These are phyloP conservation scores for Rhynchophorus ferrugineus DNA, from an alignment of 1,140 invertebrate species.

Conservation along the genomic window DNA sequence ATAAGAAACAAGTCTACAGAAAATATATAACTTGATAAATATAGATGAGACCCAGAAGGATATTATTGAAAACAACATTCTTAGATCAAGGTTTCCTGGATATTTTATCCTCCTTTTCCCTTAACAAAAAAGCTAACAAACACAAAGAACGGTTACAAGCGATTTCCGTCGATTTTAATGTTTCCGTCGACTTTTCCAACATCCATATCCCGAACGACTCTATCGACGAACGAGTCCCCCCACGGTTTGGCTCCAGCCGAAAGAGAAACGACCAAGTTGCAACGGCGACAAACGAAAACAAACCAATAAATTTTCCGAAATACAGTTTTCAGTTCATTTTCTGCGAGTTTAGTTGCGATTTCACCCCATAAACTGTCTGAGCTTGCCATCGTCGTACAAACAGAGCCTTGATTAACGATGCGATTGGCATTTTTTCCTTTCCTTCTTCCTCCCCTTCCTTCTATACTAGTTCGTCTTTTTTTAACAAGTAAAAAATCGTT, in stretches of 20 bases:
- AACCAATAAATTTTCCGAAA: conserved; percentile 36
- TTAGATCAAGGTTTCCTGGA: no score
- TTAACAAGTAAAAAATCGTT: no score
- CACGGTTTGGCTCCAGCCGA: background rate
- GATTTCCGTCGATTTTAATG: background rate
- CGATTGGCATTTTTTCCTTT: conserved; percentile 11
- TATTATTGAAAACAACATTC: no score
- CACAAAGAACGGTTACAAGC: background rate
- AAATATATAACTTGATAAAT: no score
- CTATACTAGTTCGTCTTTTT: no score
- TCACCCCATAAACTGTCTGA: conserved; percentile 30
- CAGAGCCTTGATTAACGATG: conserved; percentile 20
- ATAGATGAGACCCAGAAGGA: no score
- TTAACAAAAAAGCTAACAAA: background rate
- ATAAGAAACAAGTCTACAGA: no score
- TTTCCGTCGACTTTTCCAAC: background rate
- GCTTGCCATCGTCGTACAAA: conserved; percentile 26
- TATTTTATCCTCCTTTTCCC: background rate
- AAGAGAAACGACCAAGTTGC: conserved; percentile 26
- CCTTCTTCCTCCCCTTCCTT: no score
- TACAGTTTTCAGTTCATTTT: conserved; percentile 36
- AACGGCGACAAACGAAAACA: conserved; percentile 34
- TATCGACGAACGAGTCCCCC: background rate
- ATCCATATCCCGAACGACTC: background rate
- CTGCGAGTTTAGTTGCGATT: conserved; percentile 33